Evolutionary conservation across 1,140 invertebrate species (phyloP).

Genomic region (Leptinotarsa texana): DNA sequence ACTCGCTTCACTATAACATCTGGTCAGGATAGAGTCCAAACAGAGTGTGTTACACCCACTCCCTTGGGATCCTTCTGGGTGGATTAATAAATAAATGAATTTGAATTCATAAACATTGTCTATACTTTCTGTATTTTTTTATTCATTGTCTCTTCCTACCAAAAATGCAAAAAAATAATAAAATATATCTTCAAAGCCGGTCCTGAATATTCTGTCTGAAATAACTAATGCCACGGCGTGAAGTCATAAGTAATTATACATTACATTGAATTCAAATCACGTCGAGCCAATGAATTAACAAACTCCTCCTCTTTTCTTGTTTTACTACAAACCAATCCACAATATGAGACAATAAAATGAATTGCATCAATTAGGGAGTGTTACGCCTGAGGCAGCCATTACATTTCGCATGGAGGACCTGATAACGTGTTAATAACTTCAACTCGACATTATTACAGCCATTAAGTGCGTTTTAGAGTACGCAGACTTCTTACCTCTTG

Average conservation of each 20-base stretch:
- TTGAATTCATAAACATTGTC: too few species aligned
- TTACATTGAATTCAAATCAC: slow-evolving; percentile 23
- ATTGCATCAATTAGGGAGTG: slow-evolving; percentile 41
- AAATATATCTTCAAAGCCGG: too few species aligned
- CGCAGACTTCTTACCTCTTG: slow-evolving; percentile 18
- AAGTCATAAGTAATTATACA: slow-evolving; percentile 15
- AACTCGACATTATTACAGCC: slow-evolving; percentile 19
- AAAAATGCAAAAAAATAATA: too few species aligned
- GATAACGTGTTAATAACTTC: slow-evolving; percentile 27
- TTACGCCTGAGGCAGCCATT: slow-evolving; percentile 22
- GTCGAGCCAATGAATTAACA: slow-evolving; percentile 35
- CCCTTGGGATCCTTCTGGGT: too few species aligned
- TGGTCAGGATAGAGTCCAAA: too few species aligned
- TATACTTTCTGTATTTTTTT: too few species aligned
- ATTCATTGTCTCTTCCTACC: too few species aligned
- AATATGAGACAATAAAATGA: slow-evolving; percentile 34
- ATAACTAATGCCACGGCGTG: not conserved
- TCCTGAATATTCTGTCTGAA: too few species aligned
- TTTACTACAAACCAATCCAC: slow-evolving; percentile 36
- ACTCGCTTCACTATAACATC: too few species aligned
- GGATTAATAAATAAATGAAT: too few species aligned
- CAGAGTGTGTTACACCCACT: too few species aligned
- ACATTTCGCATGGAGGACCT: slow-evolving; percentile 25
- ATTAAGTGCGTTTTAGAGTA: slow-evolving; percentile 19
- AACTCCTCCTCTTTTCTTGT: slow-evolving; percentile 33